Conservation (phyloP, 2,888 invertebrate genomes). For the Drosophila cyrtoloma region DNA sequence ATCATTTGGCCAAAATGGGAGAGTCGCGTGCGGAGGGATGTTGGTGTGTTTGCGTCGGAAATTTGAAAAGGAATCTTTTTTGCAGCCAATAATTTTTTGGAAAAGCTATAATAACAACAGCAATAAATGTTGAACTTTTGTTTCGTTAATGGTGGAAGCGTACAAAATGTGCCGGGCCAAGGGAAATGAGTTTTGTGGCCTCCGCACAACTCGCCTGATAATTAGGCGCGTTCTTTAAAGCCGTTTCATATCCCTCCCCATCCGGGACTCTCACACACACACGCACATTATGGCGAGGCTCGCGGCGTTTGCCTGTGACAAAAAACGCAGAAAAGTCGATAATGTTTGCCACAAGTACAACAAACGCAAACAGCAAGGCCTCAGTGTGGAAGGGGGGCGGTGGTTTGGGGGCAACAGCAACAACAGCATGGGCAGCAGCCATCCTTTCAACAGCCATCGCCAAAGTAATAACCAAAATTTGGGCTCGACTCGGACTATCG, state of each 20-base stretch:
- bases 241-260: constrained; percentile 22
- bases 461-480: constrained; percentile 74
- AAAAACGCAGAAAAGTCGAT: constrained; percentile 59
- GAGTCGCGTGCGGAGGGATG: background rate
- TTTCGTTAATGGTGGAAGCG: constrained; percentile 42
- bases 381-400: background rate
- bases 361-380: constrained; percentile 20
- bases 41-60: constrained; percentile 25
- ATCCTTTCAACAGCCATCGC: constrained; percentile 14
- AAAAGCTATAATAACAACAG: constrained; percentile 66
- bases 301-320: constrained; percentile 35
- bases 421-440: constrained; percentile 3
- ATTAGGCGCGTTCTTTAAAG: constrained; percentile 67
- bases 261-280: constrained; percentile 8
- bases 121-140: constrained; percentile 76
- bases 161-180: constrained; percentile 35
- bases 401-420: background rate
- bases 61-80: constrained; percentile 67
- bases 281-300: constrained; percentile 15
- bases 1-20: constrained; percentile 6
- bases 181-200: constrained; percentile 61
- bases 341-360: constrained; percentile 68
- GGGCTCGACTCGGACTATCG: constrained; percentile 47
- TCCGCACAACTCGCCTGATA: constrained; percentile 50
- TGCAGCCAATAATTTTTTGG: constrained; percentile 66